Evolutionary conservation across 1,140 invertebrate genomes (phyloP).

Genomic region (Paramacrobiotus metropolitanus): DNA sequence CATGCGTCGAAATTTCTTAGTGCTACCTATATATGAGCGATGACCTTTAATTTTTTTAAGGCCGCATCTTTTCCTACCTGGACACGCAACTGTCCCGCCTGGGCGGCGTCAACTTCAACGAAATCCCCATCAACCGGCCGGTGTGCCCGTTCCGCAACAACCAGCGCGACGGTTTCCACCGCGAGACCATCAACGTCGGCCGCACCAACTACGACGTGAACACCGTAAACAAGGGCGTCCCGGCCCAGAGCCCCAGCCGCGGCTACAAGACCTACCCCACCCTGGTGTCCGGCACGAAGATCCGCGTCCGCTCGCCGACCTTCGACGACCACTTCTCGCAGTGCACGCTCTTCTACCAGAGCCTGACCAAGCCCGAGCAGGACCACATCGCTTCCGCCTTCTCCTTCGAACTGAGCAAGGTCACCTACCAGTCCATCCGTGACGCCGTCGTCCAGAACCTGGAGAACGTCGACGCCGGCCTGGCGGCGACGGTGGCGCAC

Average conservation of each 20-base stretch:
- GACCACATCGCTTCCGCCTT: background rate
- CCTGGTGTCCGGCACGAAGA: background rate
- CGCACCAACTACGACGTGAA: slow-evolving; percentile 5
- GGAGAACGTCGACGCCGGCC: background rate
- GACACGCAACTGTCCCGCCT: slow-evolving; percentile 83
- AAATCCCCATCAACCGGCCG: slow-evolving; percentile 86
- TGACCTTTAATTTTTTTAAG: too few species aligned
- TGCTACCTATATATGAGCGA: too few species aligned
- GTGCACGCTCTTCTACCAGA: background rate
- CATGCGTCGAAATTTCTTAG: too few species aligned
- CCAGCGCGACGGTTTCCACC: slow-evolving; percentile 54
- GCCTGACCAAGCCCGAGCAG: background rate
- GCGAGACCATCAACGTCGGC: slow-evolving; percentile 22
- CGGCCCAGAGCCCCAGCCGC: background rate
- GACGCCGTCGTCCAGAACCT: background rate
- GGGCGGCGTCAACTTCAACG: slow-evolving; percentile 62
- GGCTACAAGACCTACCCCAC: background rate
- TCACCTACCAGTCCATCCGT: background rate
- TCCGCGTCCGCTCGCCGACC: background rate
- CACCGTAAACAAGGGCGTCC: background rate
- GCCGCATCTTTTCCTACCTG: slow-evolving; percentile 71
- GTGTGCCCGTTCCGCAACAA: slow-evolving; percentile 42
- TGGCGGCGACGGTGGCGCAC: background rate
- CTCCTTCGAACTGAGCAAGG: background rate
- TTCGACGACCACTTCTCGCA: background rate